Percentiles rank a stretch among this genome's conserved stretches.
Evolutionary conservation across 2,888 invertebrate species (phyloP).

Genomic region (Celastrina argiolus): DNA sequence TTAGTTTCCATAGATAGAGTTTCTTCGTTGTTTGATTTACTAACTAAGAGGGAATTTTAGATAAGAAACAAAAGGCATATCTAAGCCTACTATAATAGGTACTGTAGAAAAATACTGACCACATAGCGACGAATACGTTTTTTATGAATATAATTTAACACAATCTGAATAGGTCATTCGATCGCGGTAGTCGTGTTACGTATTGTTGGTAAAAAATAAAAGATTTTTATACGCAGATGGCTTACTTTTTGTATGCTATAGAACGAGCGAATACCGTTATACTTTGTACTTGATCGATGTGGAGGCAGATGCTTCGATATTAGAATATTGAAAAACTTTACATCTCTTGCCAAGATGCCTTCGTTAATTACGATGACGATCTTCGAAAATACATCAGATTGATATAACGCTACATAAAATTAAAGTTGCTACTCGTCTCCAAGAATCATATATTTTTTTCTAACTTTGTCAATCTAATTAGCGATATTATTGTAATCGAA

Average conservation of each 20-base stretch:
- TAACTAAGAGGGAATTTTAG: too few species aligned
- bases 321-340: conserved; percentile 12
- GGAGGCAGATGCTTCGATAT: conserved; percentile 3
- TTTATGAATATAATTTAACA: conserved; percentile 35
- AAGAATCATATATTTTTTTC: too few species aligned
- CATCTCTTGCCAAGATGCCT: too few species aligned
- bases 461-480: too few species aligned
- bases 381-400: too few species aligned
- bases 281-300: conserved; percentile 26
- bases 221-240: conserved; percentile 68
- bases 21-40: too few species aligned
- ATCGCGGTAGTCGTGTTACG: conserved; percentile 43
- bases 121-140: conserved; percentile 1
- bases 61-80: background rate
- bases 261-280: conserved; percentile 59
- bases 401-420: too few species aligned
- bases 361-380: too few species aligned
- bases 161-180: conserved; percentile 37
- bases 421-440: too few species aligned
- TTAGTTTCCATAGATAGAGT: too few species aligned
- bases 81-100: background rate
- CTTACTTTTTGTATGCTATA: conserved; percentile 63
- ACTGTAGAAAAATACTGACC: background rate
- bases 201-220: conserved; percentile 51
- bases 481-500: too few species aligned